These are phyloP conservation scores for Scylla paramamosain DNA, from an alignment of 1,140 invertebrate genomes.

Conservation along the genomic window DNA sequence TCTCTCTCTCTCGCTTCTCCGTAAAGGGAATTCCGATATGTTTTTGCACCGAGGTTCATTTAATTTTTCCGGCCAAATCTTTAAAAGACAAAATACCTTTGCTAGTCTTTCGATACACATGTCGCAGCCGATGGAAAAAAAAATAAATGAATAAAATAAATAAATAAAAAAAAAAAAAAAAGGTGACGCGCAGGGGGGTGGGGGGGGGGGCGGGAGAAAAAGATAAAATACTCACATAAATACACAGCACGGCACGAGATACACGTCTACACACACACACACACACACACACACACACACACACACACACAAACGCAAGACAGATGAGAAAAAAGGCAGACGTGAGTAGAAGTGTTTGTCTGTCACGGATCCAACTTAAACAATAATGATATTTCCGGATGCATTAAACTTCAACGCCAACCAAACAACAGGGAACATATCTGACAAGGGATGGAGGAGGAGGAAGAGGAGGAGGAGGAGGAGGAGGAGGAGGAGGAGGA, in stretches of 20 bases:
- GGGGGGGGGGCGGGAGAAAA: too few relatives aligned
- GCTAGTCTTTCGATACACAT: background rate
- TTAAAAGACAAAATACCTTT: constrained; percentile 16
- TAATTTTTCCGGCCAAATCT: background rate
- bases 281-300: background rate
- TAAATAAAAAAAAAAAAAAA: too few relatives aligned
- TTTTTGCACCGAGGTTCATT: background rate
- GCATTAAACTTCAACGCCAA: background rate
- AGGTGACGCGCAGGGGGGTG: too few relatives aligned
- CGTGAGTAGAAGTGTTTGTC: background rate
- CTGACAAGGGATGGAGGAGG: background rate
- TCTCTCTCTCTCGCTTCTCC: background rate
- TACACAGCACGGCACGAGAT: background rate
- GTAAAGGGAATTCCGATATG: constrained; percentile 22
- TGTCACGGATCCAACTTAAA: background rate
- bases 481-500: background rate
- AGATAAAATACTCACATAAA: background rate
- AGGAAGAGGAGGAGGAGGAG: too few relatives aligned
- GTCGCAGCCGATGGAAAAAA: background rate
- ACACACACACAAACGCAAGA: background rate
- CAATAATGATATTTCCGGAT: background rate
- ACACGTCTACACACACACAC: background rate
- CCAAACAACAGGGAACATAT: too few relatives aligned
- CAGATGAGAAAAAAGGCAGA: background rate
- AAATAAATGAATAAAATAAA: background rate